Percentiles rank a stretch among this genome's conserved stretches.
Conservation (phyloP, 2,797 vertebrate genomes). For the Sus cebifrons region DNA sequence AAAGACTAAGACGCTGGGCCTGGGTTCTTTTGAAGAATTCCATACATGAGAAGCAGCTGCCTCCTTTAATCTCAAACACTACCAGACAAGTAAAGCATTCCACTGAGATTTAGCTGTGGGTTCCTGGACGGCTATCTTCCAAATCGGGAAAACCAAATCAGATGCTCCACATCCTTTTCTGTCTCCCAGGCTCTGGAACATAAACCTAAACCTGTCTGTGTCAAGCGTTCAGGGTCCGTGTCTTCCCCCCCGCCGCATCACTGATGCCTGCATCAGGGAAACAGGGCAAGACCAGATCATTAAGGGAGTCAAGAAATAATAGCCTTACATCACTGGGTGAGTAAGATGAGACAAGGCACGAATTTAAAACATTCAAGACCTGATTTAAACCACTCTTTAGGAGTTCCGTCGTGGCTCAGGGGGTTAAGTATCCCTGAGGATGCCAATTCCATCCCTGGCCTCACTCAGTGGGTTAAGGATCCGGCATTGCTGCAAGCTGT, state of each 20-base stretch:
- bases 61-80: background rate
- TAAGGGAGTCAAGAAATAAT: background rate
- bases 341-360: background rate
- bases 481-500: too few relatives aligned
- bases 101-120: background rate
- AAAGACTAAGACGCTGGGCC: background rate
- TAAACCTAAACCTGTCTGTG: background rate
- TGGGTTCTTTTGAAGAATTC: background rate
- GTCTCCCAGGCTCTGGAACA: background rate
- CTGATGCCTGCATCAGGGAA: background rate
- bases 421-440: too few relatives aligned
- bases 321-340: background rate
- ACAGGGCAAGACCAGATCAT: background rate
- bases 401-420: too few relatives aligned
- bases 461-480: too few relatives aligned
- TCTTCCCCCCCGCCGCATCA: background rate
- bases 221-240: background rate
- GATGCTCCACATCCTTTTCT: background rate
- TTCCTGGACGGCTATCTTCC: background rate
- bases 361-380: constrained; percentile 23
- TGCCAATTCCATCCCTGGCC: too few relatives aligned
- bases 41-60: background rate
- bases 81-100: background rate
- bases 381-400: background rate
- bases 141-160: background rate